phyloP scores from a whole-genome alignment of 2,113 vertebrate genomes.

The Sinocyclocheilus maitianheensis region DNA sequence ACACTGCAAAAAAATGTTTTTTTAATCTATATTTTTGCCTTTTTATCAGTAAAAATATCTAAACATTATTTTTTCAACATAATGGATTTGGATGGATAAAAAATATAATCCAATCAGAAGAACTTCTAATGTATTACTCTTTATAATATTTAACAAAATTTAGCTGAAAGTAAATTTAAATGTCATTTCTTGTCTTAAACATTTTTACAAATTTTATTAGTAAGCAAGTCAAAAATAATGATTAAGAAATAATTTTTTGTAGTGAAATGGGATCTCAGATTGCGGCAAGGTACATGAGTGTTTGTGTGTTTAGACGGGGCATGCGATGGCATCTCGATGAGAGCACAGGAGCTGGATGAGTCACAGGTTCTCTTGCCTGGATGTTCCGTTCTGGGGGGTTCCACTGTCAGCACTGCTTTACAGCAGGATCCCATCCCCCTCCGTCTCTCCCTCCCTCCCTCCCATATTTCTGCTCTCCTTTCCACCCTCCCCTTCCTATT shows the following conservation, averaged over 20 bases:
- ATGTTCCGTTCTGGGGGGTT: conserved; percentile 51
- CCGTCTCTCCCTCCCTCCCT: neutral
- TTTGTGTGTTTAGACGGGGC: conserved; percentile 7
- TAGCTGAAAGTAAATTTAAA: neutral
- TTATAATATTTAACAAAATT: neutral
- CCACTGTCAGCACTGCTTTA: conserved; percentile 44
- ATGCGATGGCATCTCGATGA: conserved; percentile 15
- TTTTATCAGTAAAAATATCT: neutral
- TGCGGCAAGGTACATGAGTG: neutral
- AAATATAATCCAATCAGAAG: neutral
- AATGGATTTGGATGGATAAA: neutral
- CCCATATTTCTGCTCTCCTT: neutral
- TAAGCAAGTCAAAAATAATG: neutral
- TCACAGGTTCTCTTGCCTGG: conserved; percentile 51
- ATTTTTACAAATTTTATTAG: neutral
- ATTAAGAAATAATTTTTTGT: neutral
- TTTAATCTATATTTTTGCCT: neutral
- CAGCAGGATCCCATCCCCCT: conserved; percentile 47
- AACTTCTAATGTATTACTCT: neutral
- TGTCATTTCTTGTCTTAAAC: neutral
- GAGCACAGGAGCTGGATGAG: conserved; percentile 49
- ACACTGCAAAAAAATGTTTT: neutral
- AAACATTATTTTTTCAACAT: neutral
- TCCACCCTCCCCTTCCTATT: conserved; percentile 9
- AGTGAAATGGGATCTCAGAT: neutral